A percentile compares a stretch with the other conserved stretches of the same genome.
These are phyloP conservation scores for Spatulosminthurus flaviceps DNA, from an alignment of 2,888 invertebrate species.

Conservation along the genomic window DNA sequence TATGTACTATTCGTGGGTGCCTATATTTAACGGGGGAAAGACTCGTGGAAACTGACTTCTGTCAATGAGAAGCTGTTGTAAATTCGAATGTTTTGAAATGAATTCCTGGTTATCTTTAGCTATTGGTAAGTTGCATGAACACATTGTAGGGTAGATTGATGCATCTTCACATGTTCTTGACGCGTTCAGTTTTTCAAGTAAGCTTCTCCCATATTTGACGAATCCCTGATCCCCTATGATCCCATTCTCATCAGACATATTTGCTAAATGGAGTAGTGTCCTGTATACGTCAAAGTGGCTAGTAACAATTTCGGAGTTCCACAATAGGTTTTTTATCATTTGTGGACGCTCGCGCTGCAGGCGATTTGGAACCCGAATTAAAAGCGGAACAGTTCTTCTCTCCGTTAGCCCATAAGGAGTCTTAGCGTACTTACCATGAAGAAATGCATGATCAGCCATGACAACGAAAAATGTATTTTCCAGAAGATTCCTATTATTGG, in stretches of 20 bases:
- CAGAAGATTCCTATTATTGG: slow-evolving; percentile 17
- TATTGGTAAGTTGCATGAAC: slow-evolving; percentile 43
- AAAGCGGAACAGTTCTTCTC: slow-evolving; percentile 46
- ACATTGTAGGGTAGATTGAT: slow-evolving; percentile 41
- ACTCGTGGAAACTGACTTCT: too few species aligned
- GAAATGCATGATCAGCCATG: slow-evolving; percentile 51
- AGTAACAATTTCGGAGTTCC: slow-evolving; percentile 47
- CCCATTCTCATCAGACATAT: slow-evolving; percentile 19
- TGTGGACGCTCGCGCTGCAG: slow-evolving; percentile 35
- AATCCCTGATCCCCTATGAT: not conserved
- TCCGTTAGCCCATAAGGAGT: slow-evolving; percentile 50
- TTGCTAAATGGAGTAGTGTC: slow-evolving; percentile 45
- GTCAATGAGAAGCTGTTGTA: too few species aligned
- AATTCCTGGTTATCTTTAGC: not conserved
- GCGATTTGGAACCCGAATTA: slow-evolving; percentile 47
- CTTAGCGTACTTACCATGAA: slow-evolving; percentile 34
- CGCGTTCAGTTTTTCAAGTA: not conserved
- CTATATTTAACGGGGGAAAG: too few species aligned
- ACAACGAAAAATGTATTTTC: slow-evolving; percentile 52
- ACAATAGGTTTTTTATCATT: slow-evolving; percentile 33
- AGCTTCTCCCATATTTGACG: not conserved
- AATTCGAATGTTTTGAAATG: too few species aligned
- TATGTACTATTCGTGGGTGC: too few species aligned
- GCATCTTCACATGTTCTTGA: slow-evolving; percentile 48
- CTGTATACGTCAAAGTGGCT: slow-evolving; percentile 51